These are phyloP conservation scores for Calameuta pallipes DNA, from an alignment of 2,888 invertebrate genomes.

Conservation along the genomic window DNA sequence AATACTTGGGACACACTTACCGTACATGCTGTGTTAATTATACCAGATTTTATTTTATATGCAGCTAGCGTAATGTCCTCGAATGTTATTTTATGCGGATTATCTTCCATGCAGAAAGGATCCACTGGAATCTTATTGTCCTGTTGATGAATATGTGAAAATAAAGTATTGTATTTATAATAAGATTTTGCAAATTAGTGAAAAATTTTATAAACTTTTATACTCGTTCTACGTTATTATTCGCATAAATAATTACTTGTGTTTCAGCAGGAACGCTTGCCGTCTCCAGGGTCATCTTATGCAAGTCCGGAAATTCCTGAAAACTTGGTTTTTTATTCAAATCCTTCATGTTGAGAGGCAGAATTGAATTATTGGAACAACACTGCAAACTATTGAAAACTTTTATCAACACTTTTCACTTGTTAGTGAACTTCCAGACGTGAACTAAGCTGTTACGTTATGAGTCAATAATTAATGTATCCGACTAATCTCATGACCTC, in stretches of 20 bases:
- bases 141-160: background rate
- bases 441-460: background rate
- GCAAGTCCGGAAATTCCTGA: constrained; percentile 16
- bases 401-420: background rate
- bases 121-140: constrained; percentile 47
- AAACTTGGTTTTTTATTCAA: constrained; percentile 16
- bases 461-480: background rate
- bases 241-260: background rate
- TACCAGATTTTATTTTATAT: constrained; percentile 85
- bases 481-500: background rate
- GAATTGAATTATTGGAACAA: background rate
- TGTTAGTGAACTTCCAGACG: background rate
- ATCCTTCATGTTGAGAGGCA: constrained; percentile 8
- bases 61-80: constrained; percentile 92
- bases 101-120: constrained; percentile 74
- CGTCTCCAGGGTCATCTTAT: constrained; percentile 1
- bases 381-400: background rate
- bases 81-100: constrained; percentile 80
- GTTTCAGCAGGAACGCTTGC: constrained; percentile 3
- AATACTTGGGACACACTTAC: constrained; percentile 68
- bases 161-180: background rate
- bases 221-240: background rate
- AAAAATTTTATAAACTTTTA: background rate
- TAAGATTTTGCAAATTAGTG: background rate
- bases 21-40: constrained; percentile 87